These are phyloP conservation scores for Paramacrobiotus metropolitanus DNA, from an alignment of 1,140 invertebrate species.

Conservation along the genomic window DNA sequence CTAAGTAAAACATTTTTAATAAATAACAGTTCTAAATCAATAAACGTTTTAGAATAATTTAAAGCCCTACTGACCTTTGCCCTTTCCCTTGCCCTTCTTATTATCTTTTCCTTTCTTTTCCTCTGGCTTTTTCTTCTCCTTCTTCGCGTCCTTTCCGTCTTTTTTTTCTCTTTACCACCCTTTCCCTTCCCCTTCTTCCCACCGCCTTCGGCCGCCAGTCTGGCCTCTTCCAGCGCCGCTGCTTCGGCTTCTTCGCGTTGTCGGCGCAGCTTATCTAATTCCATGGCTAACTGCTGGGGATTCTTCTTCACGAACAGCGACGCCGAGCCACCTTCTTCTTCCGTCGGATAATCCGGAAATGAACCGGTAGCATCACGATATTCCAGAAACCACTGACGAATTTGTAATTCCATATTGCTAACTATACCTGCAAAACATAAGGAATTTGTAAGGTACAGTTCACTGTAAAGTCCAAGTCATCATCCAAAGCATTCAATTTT, in stretches of 20 bases:
- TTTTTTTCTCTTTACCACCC: slow-evolving; percentile 17
- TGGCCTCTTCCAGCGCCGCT: neutral
- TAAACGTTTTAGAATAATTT: too few relatives aligned
- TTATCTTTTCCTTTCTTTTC: slow-evolving; percentile 16
- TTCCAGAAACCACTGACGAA: slow-evolving; percentile 27
- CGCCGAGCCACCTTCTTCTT: slow-evolving; percentile 59
- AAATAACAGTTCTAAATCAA: too few relatives aligned
- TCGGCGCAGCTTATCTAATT: slow-evolving; percentile 16
- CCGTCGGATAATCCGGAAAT: slow-evolving; percentile 69
- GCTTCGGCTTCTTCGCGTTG: slow-evolving; percentile 8
- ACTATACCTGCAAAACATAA: too few relatives aligned
- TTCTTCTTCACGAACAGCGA: slow-evolving; percentile 40
- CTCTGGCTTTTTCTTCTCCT: slow-evolving; percentile 19
- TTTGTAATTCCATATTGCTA: slow-evolving; percentile 25
- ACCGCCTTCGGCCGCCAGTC: slow-evolving; percentile 1
- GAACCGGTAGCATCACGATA: slow-evolving; percentile 43
- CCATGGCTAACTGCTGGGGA: slow-evolving; percentile 22
- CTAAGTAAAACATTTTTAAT: too few relatives aligned
- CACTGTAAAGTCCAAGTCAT: too few relatives aligned
- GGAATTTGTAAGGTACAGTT: too few relatives aligned
- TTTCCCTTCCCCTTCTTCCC: slow-evolving; percentile 17
- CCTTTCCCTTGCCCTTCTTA: slow-evolving; percentile 15
- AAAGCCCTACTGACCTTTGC: slow-evolving; percentile 20
- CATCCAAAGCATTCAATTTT: too few relatives aligned
- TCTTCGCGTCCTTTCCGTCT: slow-evolving; percentile 20